Evolutionary conservation across 2,113 vertebrate genomes (phyloP), one percentile per base, ranked within the genome.

Genomic region (Tringa solitaria): DNA sequence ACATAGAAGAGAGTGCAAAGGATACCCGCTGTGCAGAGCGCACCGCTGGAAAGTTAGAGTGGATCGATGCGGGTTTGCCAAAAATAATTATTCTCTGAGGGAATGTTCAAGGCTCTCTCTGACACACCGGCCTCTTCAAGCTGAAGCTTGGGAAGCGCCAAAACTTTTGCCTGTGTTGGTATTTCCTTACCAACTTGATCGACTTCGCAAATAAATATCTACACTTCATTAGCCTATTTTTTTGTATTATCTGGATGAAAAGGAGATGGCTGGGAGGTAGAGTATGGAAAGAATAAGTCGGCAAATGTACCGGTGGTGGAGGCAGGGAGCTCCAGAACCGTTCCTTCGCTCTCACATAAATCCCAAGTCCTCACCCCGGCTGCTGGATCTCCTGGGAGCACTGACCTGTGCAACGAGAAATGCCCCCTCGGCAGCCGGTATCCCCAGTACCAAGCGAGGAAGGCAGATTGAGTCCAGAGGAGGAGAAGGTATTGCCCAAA

Each of bases 11-110:
- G 97, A 98, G 95, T 65, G 96, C 92, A 97, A 70, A 59, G 72
- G 90, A 82, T 48, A 56, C 91, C 74, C n/a, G 79, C 64, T 9
- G 65, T n/a, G 72, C 17, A 39, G 41, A 10, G 87, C 80, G 70
- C 9, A 14, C 70, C 32, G 82, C 68, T 48, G 84, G 63, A 87
- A 90, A 98, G 98, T 97, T 97, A 97, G 97, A 96, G 98, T 98
- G 73, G 89, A 98, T 99, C 98, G 96, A 99, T 98, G 98, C 97
- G 87, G 96, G 98, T 98, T 98, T 77, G 98, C 99, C 98, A 97
- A 98, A 99, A 98, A 98, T 98, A 98, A 99, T 98, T 98, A 96
- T 98, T 98, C 98, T 98, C 97, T 96, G 96, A 95, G 93, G 98
- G 98, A 98, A 98, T 93, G 96, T 93, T 95, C 87, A 80, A 90